These are phyloP conservation scores for Drosophila gunungcola DNA, from an alignment of 1,140 invertebrate genomes.

Conservation along the genomic window DNA sequence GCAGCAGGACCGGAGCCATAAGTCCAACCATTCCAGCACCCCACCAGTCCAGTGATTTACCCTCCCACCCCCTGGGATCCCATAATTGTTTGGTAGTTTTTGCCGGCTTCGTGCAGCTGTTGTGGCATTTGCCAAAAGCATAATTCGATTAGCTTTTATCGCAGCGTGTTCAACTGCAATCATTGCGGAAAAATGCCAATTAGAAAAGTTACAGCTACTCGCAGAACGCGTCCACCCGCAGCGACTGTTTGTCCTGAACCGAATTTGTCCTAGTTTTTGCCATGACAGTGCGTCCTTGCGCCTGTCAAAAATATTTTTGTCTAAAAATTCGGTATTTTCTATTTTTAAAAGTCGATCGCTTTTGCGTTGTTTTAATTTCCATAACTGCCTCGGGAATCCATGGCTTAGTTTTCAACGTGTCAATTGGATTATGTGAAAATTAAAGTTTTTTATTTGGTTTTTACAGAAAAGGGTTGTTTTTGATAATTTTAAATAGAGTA, in stretches of 20 bases:
- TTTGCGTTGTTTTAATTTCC: conserved; percentile 29
- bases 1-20: conserved; percentile 7
- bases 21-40: background rate
- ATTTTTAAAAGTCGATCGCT: background rate
- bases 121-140: conserved; percentile 71
- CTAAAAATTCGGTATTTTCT: conserved; percentile 8
- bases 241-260: conserved; percentile 5
- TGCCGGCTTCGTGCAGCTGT: conserved; percentile 44
- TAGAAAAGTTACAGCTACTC: conserved; percentile 65
- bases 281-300: conserved; percentile 20
- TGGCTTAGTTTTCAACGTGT: no score
- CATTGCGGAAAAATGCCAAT: conserved; percentile 79
- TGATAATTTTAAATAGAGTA: no score
- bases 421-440: no score
- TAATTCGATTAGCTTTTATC: conserved; percentile 81
- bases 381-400: conserved; percentile 3
- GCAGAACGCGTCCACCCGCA: conserved; percentile 10
- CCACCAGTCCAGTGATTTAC: background rate
- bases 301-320: conserved; percentile 21
- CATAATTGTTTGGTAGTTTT: conserved; percentile 66
- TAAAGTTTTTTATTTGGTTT: no score
- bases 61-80: background rate
- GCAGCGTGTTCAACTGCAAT: conserved; percentile 77
- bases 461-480: no score
- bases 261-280: conserved; percentile 36